A percentile compares a stretch with the other conserved stretches of the same genome.
phyloP scores from a whole-genome alignment of 2,888 invertebrate genomes.

The Hydrotaea diabolus region DNA sequence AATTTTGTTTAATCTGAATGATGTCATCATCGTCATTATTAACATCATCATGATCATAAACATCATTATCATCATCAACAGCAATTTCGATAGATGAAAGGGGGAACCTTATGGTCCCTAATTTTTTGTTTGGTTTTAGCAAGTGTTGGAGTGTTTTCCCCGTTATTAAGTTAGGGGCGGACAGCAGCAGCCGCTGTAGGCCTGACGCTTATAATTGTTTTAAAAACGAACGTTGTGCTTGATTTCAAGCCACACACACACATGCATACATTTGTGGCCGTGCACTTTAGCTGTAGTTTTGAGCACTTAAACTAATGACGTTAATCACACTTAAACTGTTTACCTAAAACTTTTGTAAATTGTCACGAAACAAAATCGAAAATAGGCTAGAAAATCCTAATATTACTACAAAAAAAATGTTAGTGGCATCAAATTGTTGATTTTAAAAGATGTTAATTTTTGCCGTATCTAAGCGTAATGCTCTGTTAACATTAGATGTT shows the following conservation, averaged over 20 bases:
- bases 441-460: too few species aligned
- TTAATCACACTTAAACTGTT: slow-evolving; percentile 26
- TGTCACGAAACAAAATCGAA: neutral
- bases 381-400: too few species aligned
- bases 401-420: too few species aligned
- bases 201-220: neutral
- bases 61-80: neutral
- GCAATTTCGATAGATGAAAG: too few species aligned
- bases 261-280: neutral
- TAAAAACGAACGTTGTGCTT: neutral
- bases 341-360: neutral
- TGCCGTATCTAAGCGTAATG: too few species aligned
- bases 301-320: slow-evolving; percentile 12
- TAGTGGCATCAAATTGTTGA: too few species aligned
- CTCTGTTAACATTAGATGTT: too few species aligned
- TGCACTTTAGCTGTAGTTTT: neutral
- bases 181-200: neutral
- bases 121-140: too few species aligned
- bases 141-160: too few species aligned
- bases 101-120: neutral
- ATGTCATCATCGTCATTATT: too few species aligned
- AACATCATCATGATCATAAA: neutral
- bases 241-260: neutral
- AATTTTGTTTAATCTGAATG: neutral
- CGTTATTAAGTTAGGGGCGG: neutral